Base-by-base conservation (phyloP, 2,113 vertebrate genomes). In the Stercorarius parasiticus region DNA sequence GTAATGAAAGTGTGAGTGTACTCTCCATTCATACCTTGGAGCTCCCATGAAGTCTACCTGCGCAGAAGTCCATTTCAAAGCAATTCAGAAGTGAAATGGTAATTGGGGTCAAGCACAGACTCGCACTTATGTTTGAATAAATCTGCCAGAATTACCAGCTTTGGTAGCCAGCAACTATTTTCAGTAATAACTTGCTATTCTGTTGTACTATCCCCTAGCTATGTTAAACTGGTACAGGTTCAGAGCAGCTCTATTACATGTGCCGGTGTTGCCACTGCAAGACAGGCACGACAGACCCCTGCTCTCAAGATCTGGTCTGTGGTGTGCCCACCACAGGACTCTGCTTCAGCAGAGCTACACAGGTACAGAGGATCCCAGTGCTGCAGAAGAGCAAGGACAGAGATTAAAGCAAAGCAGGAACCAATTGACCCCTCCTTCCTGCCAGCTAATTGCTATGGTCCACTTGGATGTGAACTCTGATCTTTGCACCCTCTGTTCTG, bases 231-330 rank as follows among this genome's bases (percentile, higher is more conserved):
- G 9, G 11, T 42, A 36, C 3, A 15, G 21, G 38, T 36, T 82
- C 74, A 58, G 30, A 82, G 66, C 40, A 85, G 61, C 38, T 53
- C 50, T 16, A 0, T 22, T 27, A 64, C 30, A 23, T 1, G 6
- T 14, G 34, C 11, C 7, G 0, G 38, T 30, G 27, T 14, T 66
- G 22, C 10, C 38, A 42, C 43, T 42, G 34, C 25, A 4, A 1
- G 4, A 30, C 69, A 72, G 47, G 42, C 53, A 40, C 9, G 5
- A 29, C 49, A 56, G 23, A 40, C 10, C 43, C 27, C n/a, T 80
- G 25, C 19, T 27, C 38, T 62, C 56, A 27, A 23, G 70, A 19
- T 62, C 38, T 38, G 22, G 20, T n/a, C 64, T 32, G 36, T 47
- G 27, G 3, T 20, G 13, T 29, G 27, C 25, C 56, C 8, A 12